Base-by-base conservation (phyloP, 2,113 vertebrate species). In the Melospiza georgiana region DNA sequence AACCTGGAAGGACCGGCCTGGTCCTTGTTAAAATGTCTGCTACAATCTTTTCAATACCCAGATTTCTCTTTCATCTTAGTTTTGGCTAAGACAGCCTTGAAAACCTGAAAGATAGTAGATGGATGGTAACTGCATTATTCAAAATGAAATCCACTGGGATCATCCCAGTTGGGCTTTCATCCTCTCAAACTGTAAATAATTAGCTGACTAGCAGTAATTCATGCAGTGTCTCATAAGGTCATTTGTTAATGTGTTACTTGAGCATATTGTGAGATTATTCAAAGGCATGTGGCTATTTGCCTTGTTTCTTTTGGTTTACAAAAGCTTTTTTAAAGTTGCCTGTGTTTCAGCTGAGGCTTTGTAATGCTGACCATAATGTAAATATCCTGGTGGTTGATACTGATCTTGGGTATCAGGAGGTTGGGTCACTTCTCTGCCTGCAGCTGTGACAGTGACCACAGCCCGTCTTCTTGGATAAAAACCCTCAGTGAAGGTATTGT, bases 161-260 rank as follows among this genome's bases (percentile, higher is more conserved):
- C 57, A 43, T 57, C n/a, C 27, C 39, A 54, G 33, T 8, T 92
- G 73, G 8, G 35, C 65, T 95, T 94, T 78, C 61, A 61, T 92
- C 37, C n/a, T 87, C 31, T 44, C 22, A 82, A 73, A 87, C 54
- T 87, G 96, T 92, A 87, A 89, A 84, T 91, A 73, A 92, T 84
- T 87, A 91, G 74, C 71, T 79, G 66, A n/a, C 62, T 82, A 79
- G 62, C 28, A 49, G 62, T 84, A 84, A 43, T 78, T 91, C 7
- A 4, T 62, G 17, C 7, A 9, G 9, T 84, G 33, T 61, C 57
- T 66, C 3, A 0, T 77, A 27, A 87, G 62, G 66, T 94, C 58
- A 15, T 49, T 75, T 89, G 74, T 92, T 93, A 92, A 84, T 95
- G n/a, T 89, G 71, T 95, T 87, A 85, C 82, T 93, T 68, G 58